Base-by-base conservation (phyloP, 1,140 invertebrate genomes). In the Lutraria rhynchaena region DNA sequence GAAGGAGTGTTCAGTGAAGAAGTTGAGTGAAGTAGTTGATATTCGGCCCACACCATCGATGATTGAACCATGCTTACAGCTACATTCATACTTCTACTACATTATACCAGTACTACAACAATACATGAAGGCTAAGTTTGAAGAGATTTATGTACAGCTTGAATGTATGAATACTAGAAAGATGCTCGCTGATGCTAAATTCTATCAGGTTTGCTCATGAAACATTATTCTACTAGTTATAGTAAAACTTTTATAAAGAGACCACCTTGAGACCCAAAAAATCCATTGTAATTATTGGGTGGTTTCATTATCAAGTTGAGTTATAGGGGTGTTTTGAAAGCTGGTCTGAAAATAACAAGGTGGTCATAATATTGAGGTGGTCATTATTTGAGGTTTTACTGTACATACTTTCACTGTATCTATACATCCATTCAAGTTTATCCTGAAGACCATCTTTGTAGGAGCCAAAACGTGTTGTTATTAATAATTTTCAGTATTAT, bases 41-140 rank as follows among this genome's bases (percentile, higher is more conserved):
- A 75, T 63, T 15, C 51, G 83, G 31, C 77, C 78, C 3, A 85
- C 88, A 7, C 86, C 89, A 13, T 81, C 85, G 35, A 73, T 88
- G 80, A 87, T 86, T 33, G 17, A 81, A 44, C 86, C 86, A 0
- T 90, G 87, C 81, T 77, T 80, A 0, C 41, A 84, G 15, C 70
- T 91, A 3, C 88, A 90, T 85, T 29, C 27, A 9, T 90, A 90
- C 60, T 77, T 90, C 65, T 82, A 85, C 37, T 13, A 81, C 11
- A 73, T 88, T 29, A 75, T 90, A 7, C 87, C 89, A 9, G 51
- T 83, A 7, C 51, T 92, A 51, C 91, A 92, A 81, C 65, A 44
- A 15, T 90, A 76, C 49, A 75, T 92, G 35, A 87, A 75, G 55
- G 80, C 61, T 7, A 49, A 71, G 19, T 87, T 83, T 70, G 78